phyloP scores from a whole-genome alignment of 2,888 invertebrate genomes.

The Gortyna flavago region DNA sequence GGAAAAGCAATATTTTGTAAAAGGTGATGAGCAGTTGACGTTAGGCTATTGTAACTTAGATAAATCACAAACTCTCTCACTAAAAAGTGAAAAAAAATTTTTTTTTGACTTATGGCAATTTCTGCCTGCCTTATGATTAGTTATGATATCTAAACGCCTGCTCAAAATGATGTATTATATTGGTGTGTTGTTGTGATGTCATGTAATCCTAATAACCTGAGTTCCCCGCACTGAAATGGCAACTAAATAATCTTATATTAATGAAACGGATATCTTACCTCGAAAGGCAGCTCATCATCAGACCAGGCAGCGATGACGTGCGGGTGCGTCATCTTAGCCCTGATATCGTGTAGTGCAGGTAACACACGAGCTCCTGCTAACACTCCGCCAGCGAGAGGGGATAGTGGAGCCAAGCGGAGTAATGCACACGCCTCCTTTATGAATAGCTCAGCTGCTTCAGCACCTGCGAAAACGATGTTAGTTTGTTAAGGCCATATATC shows the following conservation, averaged over 20 bases:
- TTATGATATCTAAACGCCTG: neutral
- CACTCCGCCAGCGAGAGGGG: conserved; percentile 96
- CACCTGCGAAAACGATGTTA: conserved; percentile 82
- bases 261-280: conserved; percentile 71
- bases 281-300: conserved; percentile 98
- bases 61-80: no score
- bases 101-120: no score
- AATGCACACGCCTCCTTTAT: conserved; percentile 97
- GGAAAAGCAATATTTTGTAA: no score
- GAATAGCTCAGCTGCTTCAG: conserved; percentile 96
- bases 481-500: neutral
- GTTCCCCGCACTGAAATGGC: no score
- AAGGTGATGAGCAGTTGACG: no score
- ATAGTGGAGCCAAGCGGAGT: conserved; percentile 93
- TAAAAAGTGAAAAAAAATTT: no score
- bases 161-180: neutral
- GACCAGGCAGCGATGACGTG: conserved; percentile 98
- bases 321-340: conserved; percentile 88
- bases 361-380: conserved; percentile 98
- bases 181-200: neutral
- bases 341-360: conserved; percentile 97
- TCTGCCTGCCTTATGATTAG: no score
- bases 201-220: neutral
- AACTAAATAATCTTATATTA: conserved; percentile 72
- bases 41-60: no score